phyloP scores from a whole-genome alignment of 2,888 invertebrate species.

The Calameuta pallipes region DNA sequence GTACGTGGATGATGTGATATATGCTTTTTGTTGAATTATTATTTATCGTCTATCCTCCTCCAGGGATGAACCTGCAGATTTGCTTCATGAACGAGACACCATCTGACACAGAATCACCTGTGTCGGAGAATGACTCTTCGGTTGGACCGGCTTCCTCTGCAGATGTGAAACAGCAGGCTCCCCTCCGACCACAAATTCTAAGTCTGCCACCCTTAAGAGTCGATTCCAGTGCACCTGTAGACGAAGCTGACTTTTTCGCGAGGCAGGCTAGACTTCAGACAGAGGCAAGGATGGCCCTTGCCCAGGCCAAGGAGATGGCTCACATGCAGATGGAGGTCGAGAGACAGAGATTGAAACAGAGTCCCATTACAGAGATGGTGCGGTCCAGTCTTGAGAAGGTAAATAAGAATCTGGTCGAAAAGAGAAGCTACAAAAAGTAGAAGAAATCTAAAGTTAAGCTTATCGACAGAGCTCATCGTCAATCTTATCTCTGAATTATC shows the following conservation, averaged over 20 bases:
- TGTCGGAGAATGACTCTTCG: conserved; percentile 75
- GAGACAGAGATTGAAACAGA: conserved; percentile 77
- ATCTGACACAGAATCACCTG: conserved; percentile 84
- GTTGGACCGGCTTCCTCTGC: conserved; percentile 40
- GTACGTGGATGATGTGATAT: conserved; percentile 66
- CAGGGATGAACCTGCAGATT: conserved; percentile 93
- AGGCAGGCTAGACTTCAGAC: conserved; percentile 83
- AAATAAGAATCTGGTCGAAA: not conserved
- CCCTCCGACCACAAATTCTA: conserved; percentile 54
- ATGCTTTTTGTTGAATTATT: not conserved
- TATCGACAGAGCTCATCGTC: not conserved
- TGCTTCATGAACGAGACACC: conserved; percentile 96
- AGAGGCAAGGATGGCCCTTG: conserved; percentile 87
- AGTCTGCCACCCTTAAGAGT: conserved; percentile 59
- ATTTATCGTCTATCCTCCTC: conserved; percentile 36
- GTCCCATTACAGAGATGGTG: conserved; percentile 89
- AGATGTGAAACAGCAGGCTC: conserved; percentile 32
- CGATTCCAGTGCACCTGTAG: conserved; percentile 62
- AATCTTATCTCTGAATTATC: not conserved
- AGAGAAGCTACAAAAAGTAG: not conserved
- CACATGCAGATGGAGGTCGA: conserved; percentile 91
- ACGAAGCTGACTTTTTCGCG: conserved; percentile 84
- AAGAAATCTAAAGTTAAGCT: too few species aligned
- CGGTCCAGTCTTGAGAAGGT: conserved; percentile 82
- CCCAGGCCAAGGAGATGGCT: conserved; percentile 92